These are phyloP conservation scores for Watsonalla cultraria DNA, from an alignment of 2,888 invertebrate genomes.

Conservation along the genomic window DNA sequence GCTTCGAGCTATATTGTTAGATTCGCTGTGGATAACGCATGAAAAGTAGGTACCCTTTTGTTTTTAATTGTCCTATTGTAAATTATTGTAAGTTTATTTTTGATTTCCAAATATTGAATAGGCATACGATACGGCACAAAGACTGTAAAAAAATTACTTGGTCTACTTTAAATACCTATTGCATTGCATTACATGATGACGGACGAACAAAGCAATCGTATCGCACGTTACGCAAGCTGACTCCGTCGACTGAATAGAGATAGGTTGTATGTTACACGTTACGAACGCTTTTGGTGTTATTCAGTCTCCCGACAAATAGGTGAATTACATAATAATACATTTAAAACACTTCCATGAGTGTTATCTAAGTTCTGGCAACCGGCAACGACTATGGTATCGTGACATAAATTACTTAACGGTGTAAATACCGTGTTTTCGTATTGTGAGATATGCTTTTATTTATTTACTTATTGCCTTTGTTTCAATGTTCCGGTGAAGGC, in stretches of 20 bases:
- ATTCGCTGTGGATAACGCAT: too few relatives aligned
- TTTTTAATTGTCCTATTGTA: too few relatives aligned
- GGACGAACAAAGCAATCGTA: conserved; percentile 35
- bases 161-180: conserved; percentile 23
- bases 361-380: conserved; percentile 60
- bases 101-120: too few relatives aligned
- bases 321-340: conserved; percentile 50
- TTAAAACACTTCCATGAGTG: conserved; percentile 53
- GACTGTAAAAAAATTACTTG: conserved; percentile 7
- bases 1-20: too few relatives aligned
- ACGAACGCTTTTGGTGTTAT: conserved; percentile 44
- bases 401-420: conserved; percentile 36
- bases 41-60: too few relatives aligned
- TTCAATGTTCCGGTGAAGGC: conserved; percentile 27
- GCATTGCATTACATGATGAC: conserved; percentile 23
- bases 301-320: conserved; percentile 34
- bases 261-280: conserved; percentile 35
- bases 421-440: background rate
- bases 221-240: conserved; percentile 36
- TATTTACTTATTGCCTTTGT: conserved; percentile 3
- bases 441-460: background rate
- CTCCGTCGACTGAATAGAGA: conserved; percentile 32
- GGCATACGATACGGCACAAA: too few relatives aligned
- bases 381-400: conserved; percentile 37
- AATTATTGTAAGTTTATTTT: too few relatives aligned